Percentiles rank a stretch among this genome's conserved stretches.
phyloP scores from a whole-genome alignment of 53 echinoderm and acorn worm species.

The Holothuria leucospilota region DNA sequence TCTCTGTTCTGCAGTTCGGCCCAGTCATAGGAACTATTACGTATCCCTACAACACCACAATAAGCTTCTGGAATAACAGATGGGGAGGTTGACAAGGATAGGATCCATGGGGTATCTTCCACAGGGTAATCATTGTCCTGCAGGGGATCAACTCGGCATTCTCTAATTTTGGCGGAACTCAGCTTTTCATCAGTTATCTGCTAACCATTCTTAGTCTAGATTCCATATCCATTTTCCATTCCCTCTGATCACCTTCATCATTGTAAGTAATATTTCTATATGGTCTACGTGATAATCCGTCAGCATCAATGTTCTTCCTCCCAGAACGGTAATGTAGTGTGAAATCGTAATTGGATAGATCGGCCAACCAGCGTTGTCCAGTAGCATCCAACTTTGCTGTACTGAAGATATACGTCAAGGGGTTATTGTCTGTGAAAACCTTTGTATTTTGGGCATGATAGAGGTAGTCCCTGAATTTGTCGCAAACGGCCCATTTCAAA shows the following conservation, averaged over 20 bases:
- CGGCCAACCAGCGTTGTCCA: slow-evolving; percentile 71
- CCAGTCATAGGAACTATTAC: slow-evolving; percentile 3
- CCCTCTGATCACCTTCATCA: slow-evolving; percentile 12
- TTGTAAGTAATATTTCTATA: not conserved
- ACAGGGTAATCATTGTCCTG: not conserved
- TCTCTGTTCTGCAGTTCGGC: not conserved
- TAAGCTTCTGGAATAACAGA: slow-evolving; percentile 1
- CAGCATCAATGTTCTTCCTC: slow-evolving; percentile 52
- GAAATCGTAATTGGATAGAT: slow-evolving; percentile 57
- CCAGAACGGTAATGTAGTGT: slow-evolving; percentile 66
- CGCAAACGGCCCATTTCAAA: slow-evolving; percentile 61
- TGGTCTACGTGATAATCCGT: slow-evolving; percentile 64
- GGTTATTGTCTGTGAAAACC: slow-evolving; percentile 71
- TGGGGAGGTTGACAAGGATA: slow-evolving; percentile 1
- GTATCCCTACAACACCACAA: not conserved
- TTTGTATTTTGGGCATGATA: slow-evolving; percentile 48
- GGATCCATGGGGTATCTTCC: slow-evolving; percentile 16
- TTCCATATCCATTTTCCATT: not conserved
- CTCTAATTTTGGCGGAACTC: not conserved
- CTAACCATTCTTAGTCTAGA: not conserved
- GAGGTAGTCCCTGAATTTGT: slow-evolving; percentile 68
- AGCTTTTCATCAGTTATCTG: not conserved
- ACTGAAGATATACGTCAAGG: slow-evolving; percentile 60
- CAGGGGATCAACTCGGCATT: not conserved
- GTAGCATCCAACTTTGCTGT: slow-evolving; percentile 68